These are phyloP conservation scores for Chondrosia reniformis DNA, from an alignment of 37 sponge, comb jelly and placozoan genomes.

Conservation along the genomic window DNA sequence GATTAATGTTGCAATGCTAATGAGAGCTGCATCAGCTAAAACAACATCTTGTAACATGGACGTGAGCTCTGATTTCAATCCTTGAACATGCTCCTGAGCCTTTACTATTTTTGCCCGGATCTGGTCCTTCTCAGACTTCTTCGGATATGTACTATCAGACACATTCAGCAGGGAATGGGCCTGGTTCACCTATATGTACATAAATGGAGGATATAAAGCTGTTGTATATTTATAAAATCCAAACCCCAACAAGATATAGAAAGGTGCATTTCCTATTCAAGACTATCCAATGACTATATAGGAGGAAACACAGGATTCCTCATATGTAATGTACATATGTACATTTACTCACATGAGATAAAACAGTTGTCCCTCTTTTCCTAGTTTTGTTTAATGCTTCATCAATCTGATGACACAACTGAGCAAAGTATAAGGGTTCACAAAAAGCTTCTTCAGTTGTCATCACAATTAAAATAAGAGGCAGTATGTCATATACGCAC, in stretches of 20 bases:
- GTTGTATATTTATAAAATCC: too few relatives aligned
- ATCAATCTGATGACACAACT: neutral
- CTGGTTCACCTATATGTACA: neutral
- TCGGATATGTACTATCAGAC: neutral
- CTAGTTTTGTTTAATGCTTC: neutral
- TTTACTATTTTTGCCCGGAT: neutral
- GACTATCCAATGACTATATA: too few relatives aligned
- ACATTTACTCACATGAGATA: too few relatives aligned
- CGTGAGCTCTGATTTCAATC: neutral
- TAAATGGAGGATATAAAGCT: too few relatives aligned
- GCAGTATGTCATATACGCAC: too few relatives aligned
- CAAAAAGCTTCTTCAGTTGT: neutral
- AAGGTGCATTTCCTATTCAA: too few relatives aligned
- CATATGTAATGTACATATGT: too few relatives aligned
- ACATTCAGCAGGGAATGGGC: neutral
- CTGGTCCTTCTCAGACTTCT: neutral
- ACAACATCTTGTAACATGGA: constrained; percentile 12
- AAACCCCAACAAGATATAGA: too few relatives aligned
- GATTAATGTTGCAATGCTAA: constrained; percentile 7
- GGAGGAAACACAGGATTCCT: too few relatives aligned
- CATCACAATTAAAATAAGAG: too few relatives aligned
- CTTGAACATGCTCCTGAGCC: neutral
- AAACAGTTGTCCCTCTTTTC: neutral
- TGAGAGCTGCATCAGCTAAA: constrained; percentile 6
- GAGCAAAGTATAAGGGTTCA: neutral